Percentiles rank a stretch among this genome's conserved stretches.
Conservation (phyloP, 2,888 invertebrate species). For the Agriotes lineatus region DNA sequence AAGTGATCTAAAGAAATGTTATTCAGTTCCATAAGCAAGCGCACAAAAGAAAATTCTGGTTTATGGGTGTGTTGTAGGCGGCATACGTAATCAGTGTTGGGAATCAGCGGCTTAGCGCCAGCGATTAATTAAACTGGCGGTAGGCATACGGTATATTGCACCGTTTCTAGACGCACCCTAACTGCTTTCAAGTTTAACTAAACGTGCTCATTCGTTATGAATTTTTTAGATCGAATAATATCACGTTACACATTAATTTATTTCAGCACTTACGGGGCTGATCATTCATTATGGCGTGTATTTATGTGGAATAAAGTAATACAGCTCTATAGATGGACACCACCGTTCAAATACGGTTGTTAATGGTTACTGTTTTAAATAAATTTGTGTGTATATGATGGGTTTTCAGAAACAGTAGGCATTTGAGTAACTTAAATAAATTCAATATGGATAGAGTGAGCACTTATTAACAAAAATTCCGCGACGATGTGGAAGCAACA, state of each 20-base stretch:
- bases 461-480: too few relatives aligned
- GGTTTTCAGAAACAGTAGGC: too few relatives aligned
- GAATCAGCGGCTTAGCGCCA: slow-evolving; percentile 42
- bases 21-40: neutral
- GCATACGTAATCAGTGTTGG: slow-evolving; percentile 38
- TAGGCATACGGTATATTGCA: slow-evolving; percentile 37
- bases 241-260: slow-evolving; percentile 17
- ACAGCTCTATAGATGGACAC: too few relatives aligned
- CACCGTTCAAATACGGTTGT: too few relatives aligned
- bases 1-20: neutral
- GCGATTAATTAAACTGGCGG: slow-evolving; percentile 42
- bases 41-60: slow-evolving; percentile 31
- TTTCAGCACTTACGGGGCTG: slow-evolving; percentile 1
- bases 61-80: slow-evolving; percentile 32
- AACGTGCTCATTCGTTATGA: slow-evolving; percentile 22
- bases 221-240: slow-evolving; percentile 25
- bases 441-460: too few relatives aligned
- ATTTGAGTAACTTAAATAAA: too few relatives aligned
- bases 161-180: slow-evolving; percentile 29
- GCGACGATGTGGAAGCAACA: too few relatives aligned
- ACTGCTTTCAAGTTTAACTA: slow-evolving; percentile 23
- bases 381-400: too few relatives aligned
- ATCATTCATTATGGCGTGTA: neutral
- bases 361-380: too few relatives aligned
- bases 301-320: too few relatives aligned